Evolutionary conservation across 2,113 vertebrate genomes (phyloP).

Genomic region (Otis tarda): DNA sequence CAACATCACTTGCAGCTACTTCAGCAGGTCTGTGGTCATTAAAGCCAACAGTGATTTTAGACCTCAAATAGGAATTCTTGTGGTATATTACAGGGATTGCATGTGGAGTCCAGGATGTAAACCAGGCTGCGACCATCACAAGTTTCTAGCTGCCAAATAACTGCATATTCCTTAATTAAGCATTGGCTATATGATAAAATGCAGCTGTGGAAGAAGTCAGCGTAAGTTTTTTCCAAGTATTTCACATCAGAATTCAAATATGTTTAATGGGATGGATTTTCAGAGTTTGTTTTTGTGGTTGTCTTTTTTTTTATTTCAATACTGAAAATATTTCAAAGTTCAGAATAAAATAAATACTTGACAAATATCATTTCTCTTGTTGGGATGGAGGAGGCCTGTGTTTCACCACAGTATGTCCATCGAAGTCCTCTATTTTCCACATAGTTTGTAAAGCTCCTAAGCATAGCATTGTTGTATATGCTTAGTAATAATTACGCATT

Average conservation of each 20-base stretch:
- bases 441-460: not conserved
- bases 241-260: not conserved
- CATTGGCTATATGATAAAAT: not conserved
- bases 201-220: not conserved
- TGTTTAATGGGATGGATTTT: not conserved
- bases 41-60: not conserved
- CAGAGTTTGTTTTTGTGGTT: not conserved
- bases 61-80: not conserved
- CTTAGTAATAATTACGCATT: not conserved
- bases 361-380: not conserved
- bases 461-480: not conserved
- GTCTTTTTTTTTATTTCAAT: not conserved
- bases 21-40: not conserved
- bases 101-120: not conserved
- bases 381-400: not conserved
- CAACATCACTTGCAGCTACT: not conserved
- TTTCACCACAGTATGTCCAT: not conserved
- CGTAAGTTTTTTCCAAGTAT: not conserved
- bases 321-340: not conserved
- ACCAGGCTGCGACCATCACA: not conserved
- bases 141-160: not conserved
- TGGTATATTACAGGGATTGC: not conserved
- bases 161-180: not conserved
- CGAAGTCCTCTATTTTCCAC: not conserved
- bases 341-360: constrained; percentile 29